A percentile compares a stretch with the other conserved stretches of the same genome.
Conservation (phyloP, 2,113 vertebrate genomes). For the Coptodon bakossiorum region DNA sequence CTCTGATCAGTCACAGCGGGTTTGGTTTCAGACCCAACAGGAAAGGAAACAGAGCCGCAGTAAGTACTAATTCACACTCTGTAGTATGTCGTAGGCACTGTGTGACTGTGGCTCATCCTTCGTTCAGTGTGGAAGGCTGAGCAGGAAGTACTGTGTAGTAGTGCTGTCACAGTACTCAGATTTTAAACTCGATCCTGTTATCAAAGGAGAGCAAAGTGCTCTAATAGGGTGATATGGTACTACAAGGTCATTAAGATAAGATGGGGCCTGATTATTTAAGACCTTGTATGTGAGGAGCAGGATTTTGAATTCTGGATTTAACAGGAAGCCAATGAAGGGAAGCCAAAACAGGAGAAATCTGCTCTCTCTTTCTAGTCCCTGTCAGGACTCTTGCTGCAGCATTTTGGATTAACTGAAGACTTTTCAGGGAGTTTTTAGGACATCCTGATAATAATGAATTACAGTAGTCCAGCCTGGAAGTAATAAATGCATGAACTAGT, state of each 20-base stretch:
- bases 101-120: background rate
- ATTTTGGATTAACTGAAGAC: background rate
- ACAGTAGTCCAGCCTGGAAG: too few relatives aligned
- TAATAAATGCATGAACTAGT: too few relatives aligned
- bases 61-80: constrained; percentile 59
- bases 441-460: too few relatives aligned
- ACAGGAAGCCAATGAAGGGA: background rate
- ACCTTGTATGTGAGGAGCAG: background rate
- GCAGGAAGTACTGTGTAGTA: constrained; percentile 61
- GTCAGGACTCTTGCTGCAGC: background rate
- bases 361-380: background rate
- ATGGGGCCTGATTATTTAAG: background rate
- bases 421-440: accelerated
- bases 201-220: background rate
- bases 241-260: background rate
- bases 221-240: background rate
- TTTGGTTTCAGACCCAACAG: constrained; percentile 92
- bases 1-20: constrained; percentile 65
- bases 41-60: constrained; percentile 91
- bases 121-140: constrained; percentile 82
- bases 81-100: background rate
- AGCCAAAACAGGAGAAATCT: background rate
- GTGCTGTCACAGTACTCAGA: accelerated
- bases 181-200: background rate
- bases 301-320: background rate